Evolutionary conservation across 1,140 invertebrate genomes (phyloP).

Genomic region (Aporrectodea caliginosa): DNA sequence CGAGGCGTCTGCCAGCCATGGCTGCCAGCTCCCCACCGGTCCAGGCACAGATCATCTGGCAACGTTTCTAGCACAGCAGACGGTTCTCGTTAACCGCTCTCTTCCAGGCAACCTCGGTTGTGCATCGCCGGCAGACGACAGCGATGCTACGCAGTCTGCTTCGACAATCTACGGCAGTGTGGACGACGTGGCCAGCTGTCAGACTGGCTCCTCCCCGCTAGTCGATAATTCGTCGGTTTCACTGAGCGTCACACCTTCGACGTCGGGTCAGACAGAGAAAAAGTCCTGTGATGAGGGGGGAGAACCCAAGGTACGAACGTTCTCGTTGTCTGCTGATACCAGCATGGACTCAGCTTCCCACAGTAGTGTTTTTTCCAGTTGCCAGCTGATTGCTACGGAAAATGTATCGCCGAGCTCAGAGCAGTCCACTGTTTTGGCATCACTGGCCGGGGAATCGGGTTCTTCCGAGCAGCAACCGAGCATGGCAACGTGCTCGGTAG

Average conservation of each 20-base stretch:
- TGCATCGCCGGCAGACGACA: conserved; percentile 13
- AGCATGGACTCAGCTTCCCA: background rate
- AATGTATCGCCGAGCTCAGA: no score
- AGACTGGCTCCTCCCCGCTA: background rate
- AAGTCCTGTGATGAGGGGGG: background rate
- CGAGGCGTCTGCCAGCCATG: conserved; percentile 37
- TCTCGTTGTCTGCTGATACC: background rate
- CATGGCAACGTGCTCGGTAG: no score
- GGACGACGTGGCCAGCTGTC: background rate
- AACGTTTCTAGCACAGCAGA: conserved; percentile 7
- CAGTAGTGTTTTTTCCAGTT: no score
- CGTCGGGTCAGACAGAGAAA: background rate
- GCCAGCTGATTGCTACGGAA: no score
- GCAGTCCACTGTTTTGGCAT: no score
- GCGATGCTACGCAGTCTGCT: conserved; percentile 20
- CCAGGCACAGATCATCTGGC: background rate
- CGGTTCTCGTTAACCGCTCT: background rate
- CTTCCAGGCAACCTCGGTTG: background rate
- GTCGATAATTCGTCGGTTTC: no score
- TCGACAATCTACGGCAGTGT: conserved; percentile 1
- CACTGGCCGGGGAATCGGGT: no score
- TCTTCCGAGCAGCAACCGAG: no score
- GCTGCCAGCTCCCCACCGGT: background rate
- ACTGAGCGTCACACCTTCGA: no score
- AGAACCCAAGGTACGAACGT: no score